Conservation (phyloP, 2,888 invertebrate species). For the Lasioglossum malachurum region DNA sequence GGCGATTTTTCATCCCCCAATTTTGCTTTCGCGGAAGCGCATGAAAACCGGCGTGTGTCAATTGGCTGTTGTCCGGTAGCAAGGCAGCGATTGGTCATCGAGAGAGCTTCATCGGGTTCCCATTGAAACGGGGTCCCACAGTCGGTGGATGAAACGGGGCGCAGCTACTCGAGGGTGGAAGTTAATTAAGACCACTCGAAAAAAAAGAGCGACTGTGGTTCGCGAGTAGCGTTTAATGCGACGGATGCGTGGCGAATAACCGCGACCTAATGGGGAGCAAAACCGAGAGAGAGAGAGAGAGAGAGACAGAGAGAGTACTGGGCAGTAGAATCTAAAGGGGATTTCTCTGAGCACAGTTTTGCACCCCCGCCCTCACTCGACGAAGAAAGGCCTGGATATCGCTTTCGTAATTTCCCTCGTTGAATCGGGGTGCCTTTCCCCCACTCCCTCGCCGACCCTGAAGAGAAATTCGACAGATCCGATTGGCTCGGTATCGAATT, state of each 20-base stretch:
- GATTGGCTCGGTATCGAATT: conserved; percentile 34
- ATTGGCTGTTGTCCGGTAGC: neutral
- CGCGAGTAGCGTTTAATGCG: conserved; percentile 19
- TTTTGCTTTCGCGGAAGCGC: neutral
- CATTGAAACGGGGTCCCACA: conserved; percentile 11
- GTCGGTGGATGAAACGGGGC: neutral
- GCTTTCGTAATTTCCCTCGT: conserved; percentile 32
- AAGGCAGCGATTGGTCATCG: neutral
- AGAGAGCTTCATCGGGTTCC: conserved; percentile 23
- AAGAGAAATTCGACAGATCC: neutral
- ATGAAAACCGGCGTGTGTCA: neutral
- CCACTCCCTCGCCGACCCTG: neutral
- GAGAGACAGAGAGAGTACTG: neutral
- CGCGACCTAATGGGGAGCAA: conserved; percentile 1
- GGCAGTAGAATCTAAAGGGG: neutral
- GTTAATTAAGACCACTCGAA: conserved; percentile 57
- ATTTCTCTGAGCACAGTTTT: conserved; percentile 15
- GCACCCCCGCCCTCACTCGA: neutral
- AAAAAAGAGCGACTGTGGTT: conserved; percentile 35
- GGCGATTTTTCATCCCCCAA: neutral
- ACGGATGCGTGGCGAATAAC: conserved; percentile 16
- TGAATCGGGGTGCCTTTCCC: neutral
- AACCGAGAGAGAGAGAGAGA: neutral
- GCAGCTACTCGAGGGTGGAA: conserved; percentile 10
- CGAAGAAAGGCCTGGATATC: neutral